phyloP scores from a whole-genome alignment of 2,888 invertebrate species.

The Fragum fragum region DNA sequence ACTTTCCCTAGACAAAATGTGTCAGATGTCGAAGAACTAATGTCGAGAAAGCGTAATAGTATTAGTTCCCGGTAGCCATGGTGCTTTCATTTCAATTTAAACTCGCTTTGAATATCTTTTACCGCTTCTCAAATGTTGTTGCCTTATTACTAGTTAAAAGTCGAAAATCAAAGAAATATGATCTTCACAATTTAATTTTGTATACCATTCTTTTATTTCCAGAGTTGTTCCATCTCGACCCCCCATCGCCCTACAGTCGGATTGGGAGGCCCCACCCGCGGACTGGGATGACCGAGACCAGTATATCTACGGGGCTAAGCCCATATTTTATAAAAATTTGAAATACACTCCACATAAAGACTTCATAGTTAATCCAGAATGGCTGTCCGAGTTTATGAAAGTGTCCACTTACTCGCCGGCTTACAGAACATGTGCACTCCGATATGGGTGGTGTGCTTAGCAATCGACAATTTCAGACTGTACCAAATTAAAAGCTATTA shows the following conservation, averaged over 20 bases:
- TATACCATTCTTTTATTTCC: conserved; percentile 34
- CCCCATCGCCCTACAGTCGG: conserved; percentile 64
- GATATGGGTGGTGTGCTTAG: conserved; percentile 67
- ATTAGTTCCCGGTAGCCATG: too few relatives aligned
- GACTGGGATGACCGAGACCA: conserved; percentile 74
- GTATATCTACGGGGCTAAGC: conserved; percentile 70
- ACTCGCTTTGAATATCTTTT: too few relatives aligned
- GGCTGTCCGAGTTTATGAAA: conserved; percentile 72
- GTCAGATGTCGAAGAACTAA: too few relatives aligned
- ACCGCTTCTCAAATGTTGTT: too few relatives aligned
- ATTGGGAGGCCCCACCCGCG: conserved; percentile 73
- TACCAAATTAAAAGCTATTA: too few relatives aligned
- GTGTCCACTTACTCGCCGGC: conserved; percentile 69
- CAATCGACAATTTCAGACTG: too few relatives aligned
- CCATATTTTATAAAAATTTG: conserved; percentile 70
- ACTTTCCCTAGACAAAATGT: too few relatives aligned
- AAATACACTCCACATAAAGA: conserved; percentile 68
- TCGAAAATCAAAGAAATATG: too few relatives aligned
- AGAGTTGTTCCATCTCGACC: conserved; percentile 71
- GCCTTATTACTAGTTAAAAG: too few relatives aligned
- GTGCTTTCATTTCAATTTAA: too few relatives aligned
- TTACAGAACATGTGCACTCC: conserved; percentile 71
- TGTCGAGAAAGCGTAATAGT: too few relatives aligned
- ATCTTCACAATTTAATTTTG: too few relatives aligned
- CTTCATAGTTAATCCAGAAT: conserved; percentile 72